Percentiles rank a stretch among this genome's conserved stretches.
Evolutionary conservation across 2,113 vertebrate genomes (phyloP).

Genomic region (Urocynchramus pylzowi): DNA sequence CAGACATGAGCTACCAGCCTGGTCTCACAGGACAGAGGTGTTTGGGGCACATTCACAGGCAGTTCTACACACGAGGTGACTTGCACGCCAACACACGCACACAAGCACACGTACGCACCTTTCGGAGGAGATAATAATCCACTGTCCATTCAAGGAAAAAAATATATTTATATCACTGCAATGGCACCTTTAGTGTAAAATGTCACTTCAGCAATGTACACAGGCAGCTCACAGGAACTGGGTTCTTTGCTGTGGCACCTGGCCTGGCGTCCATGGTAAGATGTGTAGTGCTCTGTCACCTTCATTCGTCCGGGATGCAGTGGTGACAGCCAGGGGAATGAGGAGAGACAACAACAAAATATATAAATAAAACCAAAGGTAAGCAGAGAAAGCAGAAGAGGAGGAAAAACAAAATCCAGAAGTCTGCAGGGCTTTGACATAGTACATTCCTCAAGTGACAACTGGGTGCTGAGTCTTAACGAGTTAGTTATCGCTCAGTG

Average conservation of each 20-base stretch:
- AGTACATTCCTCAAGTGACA: constrained; percentile 80
- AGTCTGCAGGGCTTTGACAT: constrained; percentile 74
- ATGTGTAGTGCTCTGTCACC: constrained; percentile 43
- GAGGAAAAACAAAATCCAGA: neutral
- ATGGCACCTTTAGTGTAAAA: constrained; percentile 74
- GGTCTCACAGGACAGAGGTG: neutral
- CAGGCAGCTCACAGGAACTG: constrained; percentile 67
- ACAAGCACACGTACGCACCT: constrained; percentile 47
- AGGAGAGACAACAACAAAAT: constrained; percentile 30
- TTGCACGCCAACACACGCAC: neutral
- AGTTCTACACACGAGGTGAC: constrained; percentile 27
- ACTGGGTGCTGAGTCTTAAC: constrained; percentile 48
- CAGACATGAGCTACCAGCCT: neutral
- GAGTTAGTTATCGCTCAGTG: constrained; percentile 33
- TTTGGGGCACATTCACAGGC: constrained; percentile 58
- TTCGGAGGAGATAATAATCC: constrained; percentile 68
- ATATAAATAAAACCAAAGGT: constrained; percentile 73
- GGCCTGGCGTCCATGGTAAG: constrained; percentile 58
- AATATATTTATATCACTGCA: constrained; percentile 76
- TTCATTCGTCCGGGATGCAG: constrained; percentile 60
- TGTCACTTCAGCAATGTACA: constrained; percentile 66
- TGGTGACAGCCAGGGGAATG: constrained; percentile 69
- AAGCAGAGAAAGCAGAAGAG: constrained; percentile 20
- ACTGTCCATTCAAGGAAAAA: constrained; percentile 69
- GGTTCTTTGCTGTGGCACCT: constrained; percentile 51